Conservation (phyloP, 1,140 invertebrate species). For the Drosophila simulans region DNA sequence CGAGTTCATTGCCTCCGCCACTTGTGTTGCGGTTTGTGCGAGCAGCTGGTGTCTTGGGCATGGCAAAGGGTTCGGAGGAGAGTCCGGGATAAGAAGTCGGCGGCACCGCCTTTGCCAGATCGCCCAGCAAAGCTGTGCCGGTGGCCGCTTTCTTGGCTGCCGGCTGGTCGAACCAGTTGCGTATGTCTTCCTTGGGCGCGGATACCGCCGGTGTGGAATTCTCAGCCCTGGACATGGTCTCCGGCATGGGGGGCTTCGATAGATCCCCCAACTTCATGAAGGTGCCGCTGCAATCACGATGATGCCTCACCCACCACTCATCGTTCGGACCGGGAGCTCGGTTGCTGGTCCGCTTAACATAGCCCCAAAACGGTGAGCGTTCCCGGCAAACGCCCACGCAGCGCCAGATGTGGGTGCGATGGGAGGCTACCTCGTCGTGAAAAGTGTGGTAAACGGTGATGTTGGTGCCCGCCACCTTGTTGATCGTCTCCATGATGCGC, state of each 20-base stretch:
- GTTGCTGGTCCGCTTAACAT: conserved; percentile 91
- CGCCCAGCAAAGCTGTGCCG: neutral
- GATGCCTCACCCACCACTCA: conserved; percentile 95
- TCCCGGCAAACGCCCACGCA: conserved; percentile 95
- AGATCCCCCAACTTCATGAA: conserved; percentile 90
- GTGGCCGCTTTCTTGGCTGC: neutral
- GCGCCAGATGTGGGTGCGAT: conserved; percentile 96
- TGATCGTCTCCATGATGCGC: conserved; percentile 97
- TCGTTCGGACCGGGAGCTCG: conserved; percentile 95
- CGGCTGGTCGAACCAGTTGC: conserved; percentile 38
- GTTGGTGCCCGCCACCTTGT: conserved; percentile 93
- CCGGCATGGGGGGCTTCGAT: neutral
- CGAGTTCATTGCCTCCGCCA: neutral
- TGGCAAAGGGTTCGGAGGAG: conserved; percentile 50
- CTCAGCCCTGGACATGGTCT: conserved; percentile 3
- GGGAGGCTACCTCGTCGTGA: conserved; percentile 93
- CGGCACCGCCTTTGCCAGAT: conserved; percentile 41
- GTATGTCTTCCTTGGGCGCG: conserved; percentile 26
- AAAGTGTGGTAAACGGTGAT: conserved; percentile 96
- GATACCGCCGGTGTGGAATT: conserved; percentile 7
- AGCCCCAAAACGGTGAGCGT: conserved; percentile 93
- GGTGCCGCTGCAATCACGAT: conserved; percentile 91
- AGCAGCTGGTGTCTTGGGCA: conserved; percentile 3
- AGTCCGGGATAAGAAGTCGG: conserved; percentile 58
- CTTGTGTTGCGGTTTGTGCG: conserved; percentile 38